A percentile compares a stretch with the other conserved stretches of the same genome.
These are phyloP conservation scores for Botia almorhae DNA, from an alignment of 2,797 vertebrate species.

Conservation along the genomic window DNA sequence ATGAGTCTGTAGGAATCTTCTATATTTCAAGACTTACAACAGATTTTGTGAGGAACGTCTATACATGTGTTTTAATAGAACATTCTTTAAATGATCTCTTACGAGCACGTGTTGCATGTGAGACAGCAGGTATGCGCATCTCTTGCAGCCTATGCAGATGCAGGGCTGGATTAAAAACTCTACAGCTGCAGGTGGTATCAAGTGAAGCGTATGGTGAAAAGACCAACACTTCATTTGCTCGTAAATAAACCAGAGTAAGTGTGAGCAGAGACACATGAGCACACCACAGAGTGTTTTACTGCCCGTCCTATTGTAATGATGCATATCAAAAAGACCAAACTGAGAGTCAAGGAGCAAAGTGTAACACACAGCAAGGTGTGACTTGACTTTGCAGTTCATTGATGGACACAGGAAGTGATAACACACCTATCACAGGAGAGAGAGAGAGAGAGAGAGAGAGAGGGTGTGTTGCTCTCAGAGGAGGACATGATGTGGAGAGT, in stretches of 20 bases:
- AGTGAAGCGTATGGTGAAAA: slow-evolving; percentile 18
- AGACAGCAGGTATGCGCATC: background rate
- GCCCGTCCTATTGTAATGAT: background rate
- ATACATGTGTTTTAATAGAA: too few species aligned
- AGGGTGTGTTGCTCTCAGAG: too few species aligned
- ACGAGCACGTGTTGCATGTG: background rate
- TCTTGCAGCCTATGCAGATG: background rate
- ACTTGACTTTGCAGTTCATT: slow-evolving; percentile 21
- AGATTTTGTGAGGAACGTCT: too few species aligned
- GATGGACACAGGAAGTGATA: slow-evolving; percentile 23
- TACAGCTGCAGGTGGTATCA: slow-evolving; percentile 14
- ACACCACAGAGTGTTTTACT: background rate
- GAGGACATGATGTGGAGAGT: slow-evolving; percentile 14
- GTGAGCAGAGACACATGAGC: slow-evolving; percentile 19
- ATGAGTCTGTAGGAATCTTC: too few species aligned
- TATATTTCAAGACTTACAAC: too few species aligned
- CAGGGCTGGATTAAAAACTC: slow-evolving; percentile 6
- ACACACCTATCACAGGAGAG: background rate
- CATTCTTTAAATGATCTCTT: too few species aligned
- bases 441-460: too few species aligned
- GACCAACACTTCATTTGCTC: slow-evolving; percentile 1
- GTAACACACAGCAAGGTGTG: slow-evolving; percentile 37
- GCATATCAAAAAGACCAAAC: slow-evolving; percentile 30
- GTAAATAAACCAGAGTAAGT: slow-evolving; percentile 6
- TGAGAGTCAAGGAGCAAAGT: background rate